Conservation (phyloP, 2,113 vertebrate genomes). For the Casuarius casuarius region DNA sequence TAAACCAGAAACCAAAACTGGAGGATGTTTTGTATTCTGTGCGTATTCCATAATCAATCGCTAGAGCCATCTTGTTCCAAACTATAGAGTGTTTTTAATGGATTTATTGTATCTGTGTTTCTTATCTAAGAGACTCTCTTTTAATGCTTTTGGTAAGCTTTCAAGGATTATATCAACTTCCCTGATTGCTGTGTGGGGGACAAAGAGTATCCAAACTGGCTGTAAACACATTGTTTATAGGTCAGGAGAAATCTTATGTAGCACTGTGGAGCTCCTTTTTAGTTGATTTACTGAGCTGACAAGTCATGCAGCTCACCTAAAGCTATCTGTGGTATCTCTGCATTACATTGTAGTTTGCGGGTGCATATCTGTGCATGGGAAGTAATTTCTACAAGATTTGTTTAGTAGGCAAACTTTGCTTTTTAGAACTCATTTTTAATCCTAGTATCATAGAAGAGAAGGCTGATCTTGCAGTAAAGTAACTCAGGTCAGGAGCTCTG, state of each 20-base stretch:
- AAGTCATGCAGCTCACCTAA: background rate
- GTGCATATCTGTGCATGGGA: background rate
- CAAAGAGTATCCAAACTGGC: background rate
- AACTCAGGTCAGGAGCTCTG: background rate
- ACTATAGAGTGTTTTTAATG: background rate
- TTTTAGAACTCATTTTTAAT: background rate
- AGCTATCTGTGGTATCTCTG: background rate
- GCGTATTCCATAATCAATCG: background rate
- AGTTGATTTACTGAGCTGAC: slow-evolving; percentile 36
- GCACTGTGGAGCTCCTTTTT: background rate
- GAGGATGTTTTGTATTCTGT: background rate
- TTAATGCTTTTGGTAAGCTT: slow-evolving; percentile 29
- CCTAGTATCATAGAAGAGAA: background rate
- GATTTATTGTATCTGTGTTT: slow-evolving; percentile 41
- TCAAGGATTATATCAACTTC: slow-evolving; percentile 35
- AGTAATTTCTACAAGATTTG: background rate
- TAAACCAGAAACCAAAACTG: background rate
- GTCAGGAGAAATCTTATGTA: background rate
- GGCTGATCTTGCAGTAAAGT: background rate
- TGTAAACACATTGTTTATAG: slow-evolving; percentile 14
- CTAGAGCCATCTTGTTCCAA: background rate
- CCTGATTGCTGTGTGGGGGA: background rate
- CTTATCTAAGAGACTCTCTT: background rate
- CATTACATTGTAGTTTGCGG: background rate
- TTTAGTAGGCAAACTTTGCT: background rate